A percentile compares a stretch with the other conserved stretches of the same genome.
Evolutionary conservation across 2,797 vertebrate genomes (phyloP).

Genomic region (Euthynnus affinis): DNA sequence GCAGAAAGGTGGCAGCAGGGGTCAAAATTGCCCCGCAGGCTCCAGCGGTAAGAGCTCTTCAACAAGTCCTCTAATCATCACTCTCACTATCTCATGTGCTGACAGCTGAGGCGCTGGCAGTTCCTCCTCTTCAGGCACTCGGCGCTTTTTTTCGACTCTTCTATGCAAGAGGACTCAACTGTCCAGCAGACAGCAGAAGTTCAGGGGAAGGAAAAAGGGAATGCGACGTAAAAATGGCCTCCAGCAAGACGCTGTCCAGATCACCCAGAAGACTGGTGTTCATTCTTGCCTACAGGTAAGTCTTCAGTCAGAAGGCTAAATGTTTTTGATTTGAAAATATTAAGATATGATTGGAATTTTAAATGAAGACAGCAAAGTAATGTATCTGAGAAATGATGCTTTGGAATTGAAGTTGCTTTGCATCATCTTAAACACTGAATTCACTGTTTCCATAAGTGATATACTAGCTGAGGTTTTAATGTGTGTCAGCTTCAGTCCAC

Average conservation of each 20-base stretch:
- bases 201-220: background rate
- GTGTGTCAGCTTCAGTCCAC: too few relatives aligned
- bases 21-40: slow-evolving; percentile 20
- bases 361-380: too few relatives aligned
- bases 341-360: background rate
- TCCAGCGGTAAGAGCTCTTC: background rate
- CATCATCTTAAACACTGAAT: too few relatives aligned
- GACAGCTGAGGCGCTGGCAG: slow-evolving; percentile 13
- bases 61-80: slow-evolving; percentile 3
- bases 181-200: too few relatives aligned
- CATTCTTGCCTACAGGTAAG: background rate
- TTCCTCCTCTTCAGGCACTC: background rate
- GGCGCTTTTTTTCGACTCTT: background rate
- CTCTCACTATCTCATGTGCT: background rate
- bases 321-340: background rate
- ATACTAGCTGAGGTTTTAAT: too few relatives aligned
- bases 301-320: background rate
- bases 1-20: background rate
- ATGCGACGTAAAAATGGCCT: background rate
- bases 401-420: too few relatives aligned
- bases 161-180: background rate
- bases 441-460: too few relatives aligned
- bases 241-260: background rate
- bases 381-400: too few relatives aligned
- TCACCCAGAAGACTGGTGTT: background rate